phyloP scores from a whole-genome alignment of 2,888 invertebrate genomes.

The Rhagophthalmus giganteus region DNA sequence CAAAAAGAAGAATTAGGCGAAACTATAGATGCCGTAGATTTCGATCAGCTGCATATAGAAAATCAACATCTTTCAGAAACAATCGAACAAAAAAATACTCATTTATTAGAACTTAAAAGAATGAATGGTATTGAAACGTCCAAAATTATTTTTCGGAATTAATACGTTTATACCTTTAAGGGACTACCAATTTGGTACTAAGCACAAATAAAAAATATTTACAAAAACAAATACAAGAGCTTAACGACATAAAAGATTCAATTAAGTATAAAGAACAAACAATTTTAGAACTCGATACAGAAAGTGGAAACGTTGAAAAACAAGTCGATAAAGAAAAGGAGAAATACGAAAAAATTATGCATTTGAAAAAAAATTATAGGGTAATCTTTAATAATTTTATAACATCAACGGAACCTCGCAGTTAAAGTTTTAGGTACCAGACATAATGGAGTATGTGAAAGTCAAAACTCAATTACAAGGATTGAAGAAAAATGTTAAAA shows the following conservation, averaged over 20 bases:
- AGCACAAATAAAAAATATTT: conserved; percentile 62
- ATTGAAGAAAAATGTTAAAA: conserved; percentile 48
- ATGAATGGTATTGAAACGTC: conserved; percentile 57
- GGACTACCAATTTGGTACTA: conserved; percentile 61
- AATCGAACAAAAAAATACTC: conserved; percentile 61
- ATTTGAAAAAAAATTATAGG: conserved; percentile 55
- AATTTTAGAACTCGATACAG: conserved; percentile 55
- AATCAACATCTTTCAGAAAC: conserved; percentile 58
- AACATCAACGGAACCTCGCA: too few species aligned
- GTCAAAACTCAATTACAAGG: conserved; percentile 59
- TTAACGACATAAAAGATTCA: conserved; percentile 53
- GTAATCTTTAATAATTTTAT: too few species aligned
- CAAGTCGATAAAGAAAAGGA: conserved; percentile 54
- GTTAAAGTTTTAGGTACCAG: conserved; percentile 55
- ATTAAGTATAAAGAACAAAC: conserved; percentile 55
- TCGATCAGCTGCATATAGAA: conserved; percentile 65
- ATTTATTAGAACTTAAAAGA: conserved; percentile 61
- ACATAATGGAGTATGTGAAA: conserved; percentile 62
- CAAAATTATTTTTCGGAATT: too few species aligned
- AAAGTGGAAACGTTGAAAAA: conserved; percentile 49
- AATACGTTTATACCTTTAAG: conserved; percentile 22
- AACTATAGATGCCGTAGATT: conserved; percentile 64
- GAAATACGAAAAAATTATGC: conserved; percentile 53
- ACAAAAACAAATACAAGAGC: conserved; percentile 57
- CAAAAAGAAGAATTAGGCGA: conserved; percentile 63